These are phyloP conservation scores for Sarcophaga subvicina DNA, from an alignment of 2,888 invertebrate species.

Conservation along the genomic window DNA sequence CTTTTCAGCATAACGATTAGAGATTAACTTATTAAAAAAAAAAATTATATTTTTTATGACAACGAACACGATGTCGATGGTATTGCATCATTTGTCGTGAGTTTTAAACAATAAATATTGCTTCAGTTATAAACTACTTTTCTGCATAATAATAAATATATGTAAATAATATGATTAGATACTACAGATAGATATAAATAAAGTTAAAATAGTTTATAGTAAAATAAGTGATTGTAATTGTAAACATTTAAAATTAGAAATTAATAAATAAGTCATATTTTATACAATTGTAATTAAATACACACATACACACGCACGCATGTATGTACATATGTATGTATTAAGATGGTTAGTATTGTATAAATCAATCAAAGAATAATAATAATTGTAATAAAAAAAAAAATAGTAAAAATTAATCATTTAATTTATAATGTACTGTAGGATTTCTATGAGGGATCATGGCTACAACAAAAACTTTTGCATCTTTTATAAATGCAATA, in stretches of 20 bases:
- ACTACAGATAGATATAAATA: slow-evolving; percentile 46
- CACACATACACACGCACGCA: too few relatives aligned
- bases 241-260: background rate
- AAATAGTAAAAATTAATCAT: slow-evolving; percentile 30
- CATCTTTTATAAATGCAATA: slow-evolving; percentile 65
- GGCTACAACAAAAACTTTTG: slow-evolving; percentile 64
- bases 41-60: too few relatives aligned
- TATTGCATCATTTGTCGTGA: background rate
- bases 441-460: slow-evolving; percentile 58
- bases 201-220: slow-evolving; percentile 35
- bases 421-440: slow-evolving; percentile 54
- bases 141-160: background rate
- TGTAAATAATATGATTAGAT: slow-evolving; percentile 46
- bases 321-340: too few relatives aligned
- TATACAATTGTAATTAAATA: slow-evolving; percentile 16
- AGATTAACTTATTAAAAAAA: background rate
- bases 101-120: too few relatives aligned
- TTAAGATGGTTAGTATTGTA: too few relatives aligned
- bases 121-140: background rate
- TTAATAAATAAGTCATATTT: slow-evolving; percentile 11
- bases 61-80: background rate
- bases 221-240: background rate
- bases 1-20: slow-evolving; percentile 45
- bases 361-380: slow-evolving; percentile 8
- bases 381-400: slow-evolving; percentile 26